Evolutionary conservation across 2,888 invertebrate genomes (phyloP), one percentile per base, ranked within the genome.

Genomic region (Euzetes globulus): DNA sequence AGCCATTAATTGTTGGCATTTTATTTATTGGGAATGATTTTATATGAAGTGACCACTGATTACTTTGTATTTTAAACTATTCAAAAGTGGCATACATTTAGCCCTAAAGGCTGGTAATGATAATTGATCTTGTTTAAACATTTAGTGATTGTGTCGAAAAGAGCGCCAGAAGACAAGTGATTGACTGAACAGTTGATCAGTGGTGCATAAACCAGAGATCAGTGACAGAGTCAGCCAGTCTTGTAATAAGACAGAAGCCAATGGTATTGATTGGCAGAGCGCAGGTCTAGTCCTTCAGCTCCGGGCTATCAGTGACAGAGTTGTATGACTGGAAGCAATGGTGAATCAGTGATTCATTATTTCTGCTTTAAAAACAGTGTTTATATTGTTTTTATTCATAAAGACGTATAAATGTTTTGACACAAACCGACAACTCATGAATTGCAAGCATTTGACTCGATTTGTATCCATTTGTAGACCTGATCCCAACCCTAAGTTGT

Each of bases 281-380:
- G 58, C 58, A 58, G 9, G 58, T 29, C 58, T 58, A 17, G 15
- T 1, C 58, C 27, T 58, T 58, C 22, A 58, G 58, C 58, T 58
- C 58, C 58, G 27, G 58, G 25, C 58, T 58, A 58, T 58, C 15
- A 27, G n/a, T 65, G 63, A 52, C n/a, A 52, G 5, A n/a, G 22
- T 19, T 19, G 19, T 15, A 65, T 65, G 33, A n/a, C 13, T 37
- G 15, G 6, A 60, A 29, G 29, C 60, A 60, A 60, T 60, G 60
- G 37, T 60, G 60, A 60, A 60, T 60, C 17, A 60, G 2, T 37
- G 63, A 65, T 27, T 63, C 63, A 63, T 29, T 63, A 9, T n/a
- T 55, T 25, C 13, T 3, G 27, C 19, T 50, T 9, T 50, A 6
- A 50, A 50, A 50, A 50, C 27, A 27, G 1, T 58, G 25, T 58